These are phyloP conservation scores for Meriones psammophilus DNA, from an alignment of 2,797 vertebrate genomes.

Conservation along the genomic window DNA sequence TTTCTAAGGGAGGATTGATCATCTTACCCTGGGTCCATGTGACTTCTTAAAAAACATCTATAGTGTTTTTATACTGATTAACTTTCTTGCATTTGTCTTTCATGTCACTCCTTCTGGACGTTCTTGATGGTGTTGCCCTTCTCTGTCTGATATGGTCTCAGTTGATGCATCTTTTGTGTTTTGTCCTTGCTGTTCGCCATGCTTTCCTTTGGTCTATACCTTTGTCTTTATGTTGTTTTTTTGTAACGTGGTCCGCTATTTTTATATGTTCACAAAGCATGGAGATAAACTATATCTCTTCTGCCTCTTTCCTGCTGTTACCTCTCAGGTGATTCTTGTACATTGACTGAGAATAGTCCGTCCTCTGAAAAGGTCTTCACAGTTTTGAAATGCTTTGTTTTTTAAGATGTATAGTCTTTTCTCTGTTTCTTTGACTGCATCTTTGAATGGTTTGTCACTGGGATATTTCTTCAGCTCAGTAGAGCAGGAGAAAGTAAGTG, in stretches of 20 bases:
- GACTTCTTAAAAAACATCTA: neutral
- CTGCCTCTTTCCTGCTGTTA: neutral
- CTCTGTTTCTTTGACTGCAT: neutral
- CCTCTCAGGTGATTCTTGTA: neutral
- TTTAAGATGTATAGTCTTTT: neutral
- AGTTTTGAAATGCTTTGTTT: conserved; percentile 17
- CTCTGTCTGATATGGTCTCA: neutral
- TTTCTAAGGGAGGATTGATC: no score
- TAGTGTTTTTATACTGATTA: neutral
- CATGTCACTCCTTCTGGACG: neutral
- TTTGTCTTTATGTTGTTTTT: conserved; percentile 30
- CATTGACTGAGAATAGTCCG: neutral
- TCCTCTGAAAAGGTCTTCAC: conserved; percentile 3
- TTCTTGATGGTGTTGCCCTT: neutral
- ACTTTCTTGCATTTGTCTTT: conserved; percentile 9
- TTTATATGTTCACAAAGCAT: conserved; percentile 2
- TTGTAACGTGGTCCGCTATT: conserved; percentile 14
- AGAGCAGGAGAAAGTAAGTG: neutral
- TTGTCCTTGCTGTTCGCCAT: neutral
- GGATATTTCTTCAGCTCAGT: neutral
- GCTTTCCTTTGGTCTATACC: neutral
- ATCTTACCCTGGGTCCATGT: no score
- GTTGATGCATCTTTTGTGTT: neutral
- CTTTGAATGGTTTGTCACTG: neutral
- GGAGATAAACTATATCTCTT: neutral